Evolutionary conservation across 2,888 invertebrate species (phyloP).

Genomic region (Bugulina stolonifera): DNA sequence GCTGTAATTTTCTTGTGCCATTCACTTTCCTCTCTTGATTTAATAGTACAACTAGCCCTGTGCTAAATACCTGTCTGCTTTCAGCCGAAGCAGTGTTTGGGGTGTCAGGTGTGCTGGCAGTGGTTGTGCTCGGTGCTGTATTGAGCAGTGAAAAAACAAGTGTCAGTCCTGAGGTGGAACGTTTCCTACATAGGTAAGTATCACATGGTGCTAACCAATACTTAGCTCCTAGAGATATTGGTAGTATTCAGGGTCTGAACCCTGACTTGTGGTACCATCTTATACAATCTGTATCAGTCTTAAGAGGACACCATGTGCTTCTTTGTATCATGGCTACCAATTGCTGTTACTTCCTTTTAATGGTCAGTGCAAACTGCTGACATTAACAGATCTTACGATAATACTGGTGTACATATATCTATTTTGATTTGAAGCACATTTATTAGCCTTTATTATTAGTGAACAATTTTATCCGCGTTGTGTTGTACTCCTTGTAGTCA

Average conservation of each 20-base stretch:
- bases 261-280: neutral
- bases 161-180: constrained; percentile 55
- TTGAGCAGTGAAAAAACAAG: constrained; percentile 51
- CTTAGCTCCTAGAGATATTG: too few species aligned
- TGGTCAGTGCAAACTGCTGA: too few species aligned
- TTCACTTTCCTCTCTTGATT: neutral
- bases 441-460: too few species aligned
- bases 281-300: too few species aligned
- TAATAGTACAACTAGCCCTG: neutral
- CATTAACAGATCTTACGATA: too few species aligned
- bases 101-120: constrained; percentile 55
- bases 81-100: constrained; percentile 42
- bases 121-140: constrained; percentile 53
- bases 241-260: neutral
- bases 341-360: too few species aligned
- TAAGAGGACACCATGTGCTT: too few species aligned
- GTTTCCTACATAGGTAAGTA: constrained; percentile 49
- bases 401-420: too few species aligned
- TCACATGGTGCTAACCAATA: too few species aligned
- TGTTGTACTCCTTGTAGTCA: too few species aligned
- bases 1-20: neutral
- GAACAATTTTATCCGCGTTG: too few species aligned
- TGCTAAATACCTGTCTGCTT: constrained; percentile 22
- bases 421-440: neutral
- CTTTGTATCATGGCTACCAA: too few species aligned